These are phyloP conservation scores for Drosophila ohnishii DNA, from an alignment of 1,140 invertebrate species.

Conservation along the genomic window DNA sequence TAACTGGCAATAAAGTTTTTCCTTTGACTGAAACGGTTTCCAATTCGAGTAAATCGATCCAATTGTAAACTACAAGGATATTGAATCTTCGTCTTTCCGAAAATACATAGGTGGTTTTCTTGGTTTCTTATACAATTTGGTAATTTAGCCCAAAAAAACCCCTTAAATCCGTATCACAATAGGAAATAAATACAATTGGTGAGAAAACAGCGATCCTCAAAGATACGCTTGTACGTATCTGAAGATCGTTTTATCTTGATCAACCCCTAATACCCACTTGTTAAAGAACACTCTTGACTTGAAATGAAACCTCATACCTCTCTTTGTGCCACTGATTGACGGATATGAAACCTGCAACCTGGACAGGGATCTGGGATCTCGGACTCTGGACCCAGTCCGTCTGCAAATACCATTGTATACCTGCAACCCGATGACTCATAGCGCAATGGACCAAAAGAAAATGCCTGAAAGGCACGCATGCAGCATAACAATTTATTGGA, in stretches of 20 bases:
- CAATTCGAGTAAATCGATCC: neutral
- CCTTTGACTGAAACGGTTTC: too few relatives aligned
- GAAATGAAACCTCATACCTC: conserved; percentile 23
- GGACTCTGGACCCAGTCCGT: conserved; percentile 49
- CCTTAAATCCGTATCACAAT: neutral
- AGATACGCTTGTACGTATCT: neutral
- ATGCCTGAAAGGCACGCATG: conserved; percentile 50
- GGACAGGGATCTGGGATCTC: neutral
- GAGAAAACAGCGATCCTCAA: neutral
- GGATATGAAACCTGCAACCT: conserved; percentile 1
- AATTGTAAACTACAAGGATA: neutral
- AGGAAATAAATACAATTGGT: neutral
- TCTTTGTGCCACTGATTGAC: conserved; percentile 42
- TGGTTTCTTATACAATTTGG: neutral
- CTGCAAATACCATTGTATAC: conserved; percentile 43
- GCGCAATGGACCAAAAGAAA: conserved; percentile 75
- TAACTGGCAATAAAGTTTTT: too few relatives aligned
- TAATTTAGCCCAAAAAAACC: neutral
- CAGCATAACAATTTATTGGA: conserved; percentile 71
- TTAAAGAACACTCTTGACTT: conserved; percentile 21
- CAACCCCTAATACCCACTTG: conserved; percentile 13
- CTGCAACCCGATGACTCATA: conserved; percentile 60
- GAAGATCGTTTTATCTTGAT: conserved; percentile 1
- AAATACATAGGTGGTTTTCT: neutral
- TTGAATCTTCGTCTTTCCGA: neutral